Conservation (phyloP, 2,797 vertebrate genomes). For the Pangasius mekongensis region DNA sequence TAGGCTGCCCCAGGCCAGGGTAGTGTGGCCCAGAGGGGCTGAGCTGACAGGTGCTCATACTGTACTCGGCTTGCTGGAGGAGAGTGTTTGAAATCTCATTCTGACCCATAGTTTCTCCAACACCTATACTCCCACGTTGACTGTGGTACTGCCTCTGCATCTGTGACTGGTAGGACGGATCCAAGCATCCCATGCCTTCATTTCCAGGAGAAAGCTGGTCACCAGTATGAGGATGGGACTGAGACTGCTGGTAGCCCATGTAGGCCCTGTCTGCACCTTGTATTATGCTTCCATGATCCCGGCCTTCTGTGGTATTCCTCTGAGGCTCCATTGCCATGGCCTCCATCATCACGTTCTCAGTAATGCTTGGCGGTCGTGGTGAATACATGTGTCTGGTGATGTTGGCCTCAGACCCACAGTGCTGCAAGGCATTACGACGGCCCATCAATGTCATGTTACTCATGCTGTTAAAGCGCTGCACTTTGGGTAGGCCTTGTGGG, state of each 20-base stretch:
- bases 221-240: slow-evolving; percentile 70
- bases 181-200: slow-evolving; percentile 74
- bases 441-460: slow-evolving; percentile 77
- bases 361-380: slow-evolving; percentile 90
- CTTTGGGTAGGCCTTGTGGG: slow-evolving; percentile 78
- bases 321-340: slow-evolving; percentile 76
- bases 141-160: slow-evolving; percentile 74
- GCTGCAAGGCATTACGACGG: slow-evolving; percentile 77
- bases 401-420: slow-evolving; percentile 79
- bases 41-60: slow-evolving; percentile 84
- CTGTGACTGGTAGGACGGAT: slow-evolving; percentile 65
- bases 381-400: slow-evolving; percentile 84
- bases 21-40: slow-evolving; percentile 79
- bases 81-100: slow-evolving; percentile 76
- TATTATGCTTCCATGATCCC: slow-evolving; percentile 74
- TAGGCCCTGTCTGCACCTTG: slow-evolving; percentile 76
- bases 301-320: slow-evolving; percentile 64
- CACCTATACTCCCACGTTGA: slow-evolving; percentile 65
- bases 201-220: slow-evolving; percentile 75
- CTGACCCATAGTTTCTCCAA: slow-evolving; percentile 63
- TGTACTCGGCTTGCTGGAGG: slow-evolving; percentile 80
- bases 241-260: slow-evolving; percentile 76
- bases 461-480: slow-evolving; percentile 78
- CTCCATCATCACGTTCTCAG: slow-evolving; percentile 92
- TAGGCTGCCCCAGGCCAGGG: slow-evolving; percentile 64